These are phyloP conservation scores for Melanotaenia trifasciata DNA, from an alignment of 2,797 vertebrate species.

Conservation along the genomic window DNA sequence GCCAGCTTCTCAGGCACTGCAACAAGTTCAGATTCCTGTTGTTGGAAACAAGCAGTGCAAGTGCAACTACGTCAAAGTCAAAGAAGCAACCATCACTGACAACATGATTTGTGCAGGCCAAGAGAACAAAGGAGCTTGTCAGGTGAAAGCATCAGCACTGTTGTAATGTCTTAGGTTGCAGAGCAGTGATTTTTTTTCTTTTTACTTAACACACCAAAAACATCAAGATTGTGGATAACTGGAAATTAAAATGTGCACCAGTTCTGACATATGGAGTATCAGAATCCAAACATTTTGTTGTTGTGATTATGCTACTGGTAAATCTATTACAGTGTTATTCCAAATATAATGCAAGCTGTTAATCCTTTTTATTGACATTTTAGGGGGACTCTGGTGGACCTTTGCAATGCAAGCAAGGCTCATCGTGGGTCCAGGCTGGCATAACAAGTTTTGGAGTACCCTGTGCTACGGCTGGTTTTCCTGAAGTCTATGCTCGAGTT, in stretches of 20 bases:
- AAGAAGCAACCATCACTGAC: background rate
- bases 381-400: conserved; percentile 83
- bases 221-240: background rate
- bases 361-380: background rate
- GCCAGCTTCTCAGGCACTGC: conserved; percentile 39
- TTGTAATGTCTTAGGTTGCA: background rate
- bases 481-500: conserved; percentile 74
- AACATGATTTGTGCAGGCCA: conserved; percentile 78
- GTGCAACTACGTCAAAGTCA: background rate
- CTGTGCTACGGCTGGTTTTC: conserved; percentile 56
- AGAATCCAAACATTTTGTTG: background rate
- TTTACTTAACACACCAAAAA: background rate
- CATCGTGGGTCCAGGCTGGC: conserved; percentile 74
- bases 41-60: conserved; percentile 66
- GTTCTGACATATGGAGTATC: background rate
- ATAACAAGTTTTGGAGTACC: conserved; percentile 72
- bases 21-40: conserved; percentile 76
- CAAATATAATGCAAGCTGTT: background rate
- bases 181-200: background rate
- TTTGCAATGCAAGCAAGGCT: conserved; percentile 70
- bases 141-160: conserved; percentile 48
- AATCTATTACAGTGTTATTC: background rate
- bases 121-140: conserved; percentile 71
- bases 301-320: background rate
- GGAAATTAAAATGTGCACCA: background rate